Evolutionary conservation across 2,113 vertebrate genomes (phyloP).

Genomic region (Engraulis encrasicolus): DNA sequence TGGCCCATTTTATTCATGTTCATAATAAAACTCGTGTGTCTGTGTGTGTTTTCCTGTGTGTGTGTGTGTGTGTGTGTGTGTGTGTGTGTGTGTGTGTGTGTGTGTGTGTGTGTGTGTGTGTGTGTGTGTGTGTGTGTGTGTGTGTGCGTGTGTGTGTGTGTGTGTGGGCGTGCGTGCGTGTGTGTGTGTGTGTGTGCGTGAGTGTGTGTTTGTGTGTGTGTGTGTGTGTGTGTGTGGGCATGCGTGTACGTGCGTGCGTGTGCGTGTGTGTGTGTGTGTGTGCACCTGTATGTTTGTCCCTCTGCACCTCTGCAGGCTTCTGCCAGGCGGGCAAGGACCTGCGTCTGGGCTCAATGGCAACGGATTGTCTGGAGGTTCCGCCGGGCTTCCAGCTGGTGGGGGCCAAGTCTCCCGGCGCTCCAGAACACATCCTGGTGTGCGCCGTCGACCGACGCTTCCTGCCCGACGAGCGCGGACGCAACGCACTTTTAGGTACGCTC

Average conservation of each 20-base stretch:
- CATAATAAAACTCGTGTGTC: no score
- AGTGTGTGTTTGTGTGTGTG: neutral
- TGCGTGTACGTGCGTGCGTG: no score
- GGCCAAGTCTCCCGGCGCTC: conserved; percentile 85
- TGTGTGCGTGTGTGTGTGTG: neutral
- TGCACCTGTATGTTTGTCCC: neutral
- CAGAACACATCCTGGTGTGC: conserved; percentile 90
- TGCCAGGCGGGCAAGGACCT: conserved; percentile 95
- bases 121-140: neutral
- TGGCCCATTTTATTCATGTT: no score
- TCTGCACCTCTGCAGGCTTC: conserved; percentile 74
- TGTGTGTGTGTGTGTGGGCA: neutral
- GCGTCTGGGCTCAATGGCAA: conserved; percentile 84
- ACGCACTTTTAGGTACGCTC: conserved; percentile 89
- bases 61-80: neutral
- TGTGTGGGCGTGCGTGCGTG: neutral
- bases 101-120: neutral
- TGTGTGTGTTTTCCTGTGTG: neutral
- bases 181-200: neutral
- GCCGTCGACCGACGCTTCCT: conserved; percentile 92
- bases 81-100: neutral
- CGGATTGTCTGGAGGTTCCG: conserved; percentile 85
- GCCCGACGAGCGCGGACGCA: conserved; percentile 89
- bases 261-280: neutral
- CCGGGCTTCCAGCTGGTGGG: conserved; percentile 89